Conservation (phyloP, 1,140 invertebrate genomes). For the Cherax destructor region DNA sequence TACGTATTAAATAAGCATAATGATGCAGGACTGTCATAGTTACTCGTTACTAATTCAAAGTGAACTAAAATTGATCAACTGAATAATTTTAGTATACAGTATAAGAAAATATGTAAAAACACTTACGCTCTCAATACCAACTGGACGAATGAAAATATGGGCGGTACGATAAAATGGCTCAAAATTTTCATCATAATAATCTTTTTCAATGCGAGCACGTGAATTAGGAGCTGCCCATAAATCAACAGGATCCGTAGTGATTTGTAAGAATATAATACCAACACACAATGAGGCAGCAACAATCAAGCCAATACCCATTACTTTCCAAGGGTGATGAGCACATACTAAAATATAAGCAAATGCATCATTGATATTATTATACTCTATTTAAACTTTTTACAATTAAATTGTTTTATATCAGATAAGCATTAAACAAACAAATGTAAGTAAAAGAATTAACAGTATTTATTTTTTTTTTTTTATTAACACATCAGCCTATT, state of each 20-base stretch:
- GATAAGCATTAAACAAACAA: no score
- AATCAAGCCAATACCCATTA: conserved; percentile 84
- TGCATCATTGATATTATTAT: no score
- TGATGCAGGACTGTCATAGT: no score
- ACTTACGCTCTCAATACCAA: conserved; percentile 74
- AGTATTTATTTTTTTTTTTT: no score
- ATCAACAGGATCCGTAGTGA: conserved; percentile 96
- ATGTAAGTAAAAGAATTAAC: no score
- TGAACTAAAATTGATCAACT: neutral
- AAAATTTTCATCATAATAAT: conserved; percentile 95
- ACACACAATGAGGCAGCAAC: conserved; percentile 79
- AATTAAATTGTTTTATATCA: no score
- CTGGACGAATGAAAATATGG: conserved; percentile 86
- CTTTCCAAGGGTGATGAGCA: conserved; percentile 85
- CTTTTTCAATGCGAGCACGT: conserved; percentile 87
- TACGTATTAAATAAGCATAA: no score
- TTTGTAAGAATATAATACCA: conserved; percentile 82
- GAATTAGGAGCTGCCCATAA: conserved; percentile 95
- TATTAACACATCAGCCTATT: no score
- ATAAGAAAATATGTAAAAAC: neutral
- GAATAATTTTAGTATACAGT: neutral
- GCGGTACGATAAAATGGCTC: conserved; percentile 97
- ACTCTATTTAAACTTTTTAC: no score
- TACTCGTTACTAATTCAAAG: no score
- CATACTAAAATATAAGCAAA: conserved; percentile 78